Evolutionary conservation across 2,113 vertebrate species (phyloP).

Genomic region (Rattus norvegicus): DNA sequence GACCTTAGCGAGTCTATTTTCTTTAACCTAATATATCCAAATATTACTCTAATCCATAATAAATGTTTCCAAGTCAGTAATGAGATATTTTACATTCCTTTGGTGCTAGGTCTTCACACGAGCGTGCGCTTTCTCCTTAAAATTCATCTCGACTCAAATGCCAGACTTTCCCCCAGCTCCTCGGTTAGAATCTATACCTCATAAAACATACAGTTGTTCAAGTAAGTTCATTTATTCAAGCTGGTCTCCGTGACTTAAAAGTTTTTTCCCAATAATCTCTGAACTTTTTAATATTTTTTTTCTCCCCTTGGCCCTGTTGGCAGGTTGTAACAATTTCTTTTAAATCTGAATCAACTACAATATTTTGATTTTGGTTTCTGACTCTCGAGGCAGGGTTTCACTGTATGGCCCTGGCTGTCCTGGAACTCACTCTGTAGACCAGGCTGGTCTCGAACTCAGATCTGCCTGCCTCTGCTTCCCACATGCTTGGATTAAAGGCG

Average conservation of each 20-base stretch:
- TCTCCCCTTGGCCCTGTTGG: background rate
- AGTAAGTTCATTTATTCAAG: background rate
- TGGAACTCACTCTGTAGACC: background rate
- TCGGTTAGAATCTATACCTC: slow-evolving; percentile 17
- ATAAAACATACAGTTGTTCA: slow-evolving; percentile 42
- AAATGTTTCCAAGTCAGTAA: slow-evolving; percentile 2
- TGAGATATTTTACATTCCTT: slow-evolving; percentile 11
- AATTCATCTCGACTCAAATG: background rate
- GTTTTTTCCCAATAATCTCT: slow-evolving; percentile 15
- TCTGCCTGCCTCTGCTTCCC: background rate
- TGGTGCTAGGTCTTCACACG: background rate
- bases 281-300: slow-evolving; percentile 1
- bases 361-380: background rate
- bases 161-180: background rate
- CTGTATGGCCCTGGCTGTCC: background rate
- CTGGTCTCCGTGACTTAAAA: slow-evolving; percentile 34
- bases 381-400: background rate
- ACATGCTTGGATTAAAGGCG: background rate
- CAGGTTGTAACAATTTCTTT: background rate
- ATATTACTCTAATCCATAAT: slow-evolving; percentile 7
- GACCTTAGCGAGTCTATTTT: slow-evolving; percentile 3
- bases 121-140: background rate
- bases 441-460: background rate
- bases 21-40: slow-evolving; percentile 35
- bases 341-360: slow-evolving; percentile 13